A percentile compares a stretch with the other conserved stretches of the same genome.
These are phyloP conservation scores for Aethes cnicana DNA, from an alignment of 2,888 invertebrate genomes.

Conservation along the genomic window DNA sequence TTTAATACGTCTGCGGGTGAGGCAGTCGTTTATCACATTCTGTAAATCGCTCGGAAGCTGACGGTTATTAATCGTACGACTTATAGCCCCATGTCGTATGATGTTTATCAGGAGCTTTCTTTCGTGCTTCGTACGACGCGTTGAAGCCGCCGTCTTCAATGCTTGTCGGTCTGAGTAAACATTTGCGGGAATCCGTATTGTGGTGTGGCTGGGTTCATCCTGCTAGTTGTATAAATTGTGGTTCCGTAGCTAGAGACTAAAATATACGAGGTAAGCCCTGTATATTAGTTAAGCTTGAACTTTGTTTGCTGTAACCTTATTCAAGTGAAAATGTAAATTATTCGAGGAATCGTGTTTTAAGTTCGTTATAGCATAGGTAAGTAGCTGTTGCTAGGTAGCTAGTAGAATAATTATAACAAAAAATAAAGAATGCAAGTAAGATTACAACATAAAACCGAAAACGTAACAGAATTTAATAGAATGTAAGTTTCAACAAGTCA, in stretches of 20 bases:
- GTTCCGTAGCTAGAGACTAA: slow-evolving; percentile 11
- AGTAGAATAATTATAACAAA: too few relatives aligned
- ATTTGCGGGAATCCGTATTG: neutral
- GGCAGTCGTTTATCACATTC: slow-evolving; percentile 55
- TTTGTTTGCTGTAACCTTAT: neutral
- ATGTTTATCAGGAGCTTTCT: slow-evolving; percentile 26
- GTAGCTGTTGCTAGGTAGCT: too few relatives aligned
- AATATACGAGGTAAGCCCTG: slow-evolving; percentile 1
- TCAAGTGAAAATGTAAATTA: neutral
- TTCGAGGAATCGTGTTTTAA: too few relatives aligned
- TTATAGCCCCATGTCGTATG: slow-evolving; percentile 33
- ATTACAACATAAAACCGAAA: neutral
- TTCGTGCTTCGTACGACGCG: slow-evolving; percentile 6
- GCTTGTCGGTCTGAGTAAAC: slow-evolving; percentile 2
- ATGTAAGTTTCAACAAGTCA: slow-evolving; percentile 16
- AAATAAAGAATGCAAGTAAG: neutral
- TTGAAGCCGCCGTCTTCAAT: neutral
- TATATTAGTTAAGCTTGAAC: slow-evolving; percentile 11
- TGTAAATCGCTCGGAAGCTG: slow-evolving; percentile 54
- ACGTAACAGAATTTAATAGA: slow-evolving; percentile 9
- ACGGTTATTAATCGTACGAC: slow-evolving; percentile 50
- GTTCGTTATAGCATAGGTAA: too few relatives aligned
- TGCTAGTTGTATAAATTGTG: neutral
- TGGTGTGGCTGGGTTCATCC: neutral
- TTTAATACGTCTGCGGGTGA: slow-evolving; percentile 47